These are phyloP conservation scores for Notodonta ziczac DNA, from an alignment of 2,888 invertebrate genomes.

Conservation along the genomic window DNA sequence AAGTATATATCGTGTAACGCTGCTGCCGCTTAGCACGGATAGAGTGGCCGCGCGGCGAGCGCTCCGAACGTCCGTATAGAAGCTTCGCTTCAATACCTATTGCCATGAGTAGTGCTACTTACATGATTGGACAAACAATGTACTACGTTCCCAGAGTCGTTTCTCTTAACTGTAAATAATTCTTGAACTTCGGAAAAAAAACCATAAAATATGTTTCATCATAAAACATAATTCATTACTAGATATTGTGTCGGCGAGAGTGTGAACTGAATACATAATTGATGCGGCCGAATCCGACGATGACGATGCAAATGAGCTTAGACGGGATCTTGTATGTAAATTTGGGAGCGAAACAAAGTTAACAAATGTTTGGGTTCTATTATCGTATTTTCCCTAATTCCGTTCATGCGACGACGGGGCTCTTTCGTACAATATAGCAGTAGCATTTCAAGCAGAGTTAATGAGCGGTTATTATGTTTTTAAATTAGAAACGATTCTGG, in stretches of 20 bases:
- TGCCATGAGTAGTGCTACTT: no score
- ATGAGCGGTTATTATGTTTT: no score
- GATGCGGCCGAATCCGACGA: constrained; percentile 27
- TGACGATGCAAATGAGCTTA: constrained; percentile 26
- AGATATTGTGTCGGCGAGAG: constrained; percentile 7
- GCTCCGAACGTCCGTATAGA: no score
- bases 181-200: no score
- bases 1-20: no score
- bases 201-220: background rate
- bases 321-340: constrained; percentile 32
- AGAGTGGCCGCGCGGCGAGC: no score
- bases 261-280: constrained; percentile 33
- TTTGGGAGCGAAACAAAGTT: constrained; percentile 12
- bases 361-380: constrained; percentile 14
- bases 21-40: no score
- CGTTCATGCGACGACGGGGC: background rate
- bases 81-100: no score
- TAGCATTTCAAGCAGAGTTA: background rate
- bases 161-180: no score
- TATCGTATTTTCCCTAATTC: background rate
- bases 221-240: constrained; percentile 29
- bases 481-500: no score
- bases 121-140: no score
- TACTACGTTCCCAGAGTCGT: no score
- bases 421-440: background rate